Evolutionary conservation across 2,113 vertebrate genomes (phyloP), one percentile per base, ranked within the genome.

Genomic region (Meleagris gallopavo): DNA sequence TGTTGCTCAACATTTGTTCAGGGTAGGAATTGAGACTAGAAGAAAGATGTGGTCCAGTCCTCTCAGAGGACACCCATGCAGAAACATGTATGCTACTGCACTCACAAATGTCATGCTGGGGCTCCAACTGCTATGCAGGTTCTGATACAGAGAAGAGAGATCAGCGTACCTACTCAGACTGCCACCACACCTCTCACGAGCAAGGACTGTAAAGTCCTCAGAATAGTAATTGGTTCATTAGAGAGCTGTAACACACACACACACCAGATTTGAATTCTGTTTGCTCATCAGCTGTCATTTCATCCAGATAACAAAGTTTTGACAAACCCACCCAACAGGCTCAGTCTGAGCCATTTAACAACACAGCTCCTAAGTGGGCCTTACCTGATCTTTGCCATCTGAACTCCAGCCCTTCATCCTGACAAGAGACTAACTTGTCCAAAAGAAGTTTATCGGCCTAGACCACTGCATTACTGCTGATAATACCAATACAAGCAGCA

Each of bases 301-400:
- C 0, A 1, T 32, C 65, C 50, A 32, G 38, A 67, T 3, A 66
- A 25, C 2, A 1, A 40, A 55, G 18, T 32, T 86, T 40, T 71
- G 69, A 57, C 69, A 96, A 94, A 94, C 55, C 40, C 71, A 95
- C 52, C 22, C 78, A 83, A 86, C 50, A 83, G 65, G 64, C 82
- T 69, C 61, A 41, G 43, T 85, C 4, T 48, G 50, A 72, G 75
- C 22, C 32, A 46, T 85, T 25, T 55, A 89, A 29, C 0, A 0
- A 48, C 78, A 62, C 20, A 74, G 50, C 24, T 94, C 83, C 87
- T 73, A 60, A 60, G 48, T 30, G 24, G 69, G 70, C 21, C 29
- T 54, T 85, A 87, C 55, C 32, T 52, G 57, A 64, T 67, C 75
- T 89, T 67, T 80, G 60, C 54, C 89, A 83, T 67, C 62, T 55